Evolutionary conservation across 1,140 invertebrate genomes (phyloP).

Genomic region (Pseudachorutes palmiensis): DNA sequence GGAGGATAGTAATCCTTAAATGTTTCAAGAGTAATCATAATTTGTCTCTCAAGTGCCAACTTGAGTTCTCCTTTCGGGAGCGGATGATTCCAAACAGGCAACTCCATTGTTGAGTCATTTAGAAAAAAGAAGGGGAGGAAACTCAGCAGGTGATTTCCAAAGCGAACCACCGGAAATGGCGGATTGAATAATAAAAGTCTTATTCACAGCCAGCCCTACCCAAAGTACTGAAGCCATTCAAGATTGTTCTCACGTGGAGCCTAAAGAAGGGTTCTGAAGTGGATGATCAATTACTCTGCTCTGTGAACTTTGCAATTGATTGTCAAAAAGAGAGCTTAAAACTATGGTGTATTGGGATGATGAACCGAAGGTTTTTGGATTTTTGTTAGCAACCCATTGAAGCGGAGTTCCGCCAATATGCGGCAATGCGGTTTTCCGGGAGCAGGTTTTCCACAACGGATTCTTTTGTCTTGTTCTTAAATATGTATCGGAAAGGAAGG

Average conservation of each 20-base stretch:
- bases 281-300: too few relatives aligned
- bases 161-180: background rate
- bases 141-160: background rate
- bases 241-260: too few relatives aligned
- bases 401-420: background rate
- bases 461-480: background rate
- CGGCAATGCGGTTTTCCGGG: background rate
- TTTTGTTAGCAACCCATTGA: background rate
- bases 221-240: too few relatives aligned
- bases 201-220: too few relatives aligned
- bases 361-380: too few relatives aligned
- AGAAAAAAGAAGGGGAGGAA: background rate
- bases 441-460: background rate
- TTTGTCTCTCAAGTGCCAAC: constrained; percentile 9
- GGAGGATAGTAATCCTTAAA: background rate
- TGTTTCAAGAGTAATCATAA: background rate
- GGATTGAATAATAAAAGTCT: background rate
- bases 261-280: too few relatives aligned
- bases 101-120: background rate
- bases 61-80: background rate
- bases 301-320: too few relatives aligned
- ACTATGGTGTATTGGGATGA: too few relatives aligned
- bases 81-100: background rate
- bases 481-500: background rate
- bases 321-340: too few relatives aligned